Evolutionary conservation across 2,113 vertebrate genomes (phyloP).

Genomic region (Coptodon bakossiorum): DNA sequence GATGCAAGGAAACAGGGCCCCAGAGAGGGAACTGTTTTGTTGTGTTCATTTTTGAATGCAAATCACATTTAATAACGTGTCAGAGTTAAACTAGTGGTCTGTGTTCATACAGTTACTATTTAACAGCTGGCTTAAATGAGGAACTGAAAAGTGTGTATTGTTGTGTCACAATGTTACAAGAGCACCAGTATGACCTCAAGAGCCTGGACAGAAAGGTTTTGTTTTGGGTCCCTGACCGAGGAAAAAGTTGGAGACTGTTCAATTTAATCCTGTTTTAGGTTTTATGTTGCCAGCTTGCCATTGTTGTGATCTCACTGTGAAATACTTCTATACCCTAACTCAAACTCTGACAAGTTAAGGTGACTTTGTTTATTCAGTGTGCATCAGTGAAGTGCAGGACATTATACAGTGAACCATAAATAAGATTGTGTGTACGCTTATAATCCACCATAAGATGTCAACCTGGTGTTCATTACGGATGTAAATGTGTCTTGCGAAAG

Average conservation of each 20-base stretch:
- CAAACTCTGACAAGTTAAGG: constrained; percentile 16
- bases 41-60: constrained; percentile 11
- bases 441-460: neutral
- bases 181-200: neutral
- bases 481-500: neutral
- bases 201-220: neutral
- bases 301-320: neutral
- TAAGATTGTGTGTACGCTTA: neutral
- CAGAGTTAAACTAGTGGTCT: neutral
- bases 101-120: neutral
- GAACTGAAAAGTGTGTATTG: neutral
- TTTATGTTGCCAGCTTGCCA: neutral
- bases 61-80: constrained; percentile 9
- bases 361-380: constrained; percentile 14
- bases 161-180: neutral
- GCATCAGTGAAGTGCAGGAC: constrained; percentile 37
- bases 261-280: neutral
- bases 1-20: constrained; percentile 21
- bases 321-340: neutral
- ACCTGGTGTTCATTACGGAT: neutral
- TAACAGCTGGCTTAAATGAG: neutral
- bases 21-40: constrained; percentile 15
- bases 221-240: neutral
- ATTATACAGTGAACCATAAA: constrained; percentile 14
- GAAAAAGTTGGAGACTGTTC: neutral